Base-by-base conservation (phyloP, 2,797 vertebrate species). In the Triplophysa yarkandensis region DNA sequence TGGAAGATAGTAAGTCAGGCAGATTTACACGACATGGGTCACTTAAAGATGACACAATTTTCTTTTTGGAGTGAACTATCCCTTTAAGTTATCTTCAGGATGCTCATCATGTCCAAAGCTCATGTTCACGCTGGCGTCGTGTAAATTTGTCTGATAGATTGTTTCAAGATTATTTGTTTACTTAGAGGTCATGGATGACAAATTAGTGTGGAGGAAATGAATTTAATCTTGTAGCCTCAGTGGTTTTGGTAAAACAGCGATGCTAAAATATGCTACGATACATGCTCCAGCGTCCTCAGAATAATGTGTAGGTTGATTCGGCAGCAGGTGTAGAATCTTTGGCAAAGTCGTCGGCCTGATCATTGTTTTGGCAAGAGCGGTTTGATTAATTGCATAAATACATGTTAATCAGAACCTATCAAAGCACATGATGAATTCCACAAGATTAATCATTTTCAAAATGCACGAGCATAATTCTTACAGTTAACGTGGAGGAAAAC, bases 301-400 rank as follows among this genome's bases (percentile, higher is more conserved):
- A 79, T 79, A 83, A 81, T 77, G 71, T 66, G 66, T 55, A 68
- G 57, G 72, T 78, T 74, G 79, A 79, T 75, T 75, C 77, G 81
- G 88, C 87, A 87, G 90, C 89, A 92, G 92, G 91, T 92, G 90
- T 87, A 90, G 54, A 77, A 68, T 84, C 65, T 79, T 80, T 82
- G 80, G 80, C 78, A 68, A 46, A 77, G 86, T 84, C 88, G 85
- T 86, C 79, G 87, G 88, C 87, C 90, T 90, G 88, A 92, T 92
- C 88, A 91, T 78, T 81, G 74, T 63, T 88, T 90, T 91, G 90
- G 91, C 91, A 90, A 85, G 80, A 86, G 89, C 87, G 81, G 84
- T 86, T 84, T 84, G 83, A 89, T 90, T 91, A 90, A 92, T 92
- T 89, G 90, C 90, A 92, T 90, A 89, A 92, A 91, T 92, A 90